Base-by-base conservation (phyloP, 2,113 vertebrate species). In the Bambusicola thoracicus region DNA sequence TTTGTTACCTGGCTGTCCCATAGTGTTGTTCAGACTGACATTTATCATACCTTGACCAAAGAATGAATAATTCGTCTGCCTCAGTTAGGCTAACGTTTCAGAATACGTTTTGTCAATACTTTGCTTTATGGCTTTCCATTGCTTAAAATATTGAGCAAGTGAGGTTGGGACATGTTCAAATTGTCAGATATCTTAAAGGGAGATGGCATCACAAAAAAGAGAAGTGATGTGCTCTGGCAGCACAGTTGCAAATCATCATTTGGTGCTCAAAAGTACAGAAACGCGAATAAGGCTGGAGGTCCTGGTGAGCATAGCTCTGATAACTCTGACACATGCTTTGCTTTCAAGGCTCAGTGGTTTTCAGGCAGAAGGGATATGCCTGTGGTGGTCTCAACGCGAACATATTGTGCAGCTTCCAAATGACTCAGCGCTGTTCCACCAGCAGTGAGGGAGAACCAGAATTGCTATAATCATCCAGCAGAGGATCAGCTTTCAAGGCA, bases 391-490 rank as follows among this genome's bases (percentile, higher is more conserved):
- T 85, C 82, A 76, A 68, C 76, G 65, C 8, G 63, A 97, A 73
- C 87, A 88, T 84, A 81, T 68, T 95, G 93, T 92, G 73, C 75
- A 68, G 83, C 83, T 95, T 96, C 81, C 74, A 93, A 95, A 81
- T 95, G 90, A 95, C 93, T 96, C 93, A 94, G 85, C 86, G 65
- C 78, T 83, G 90, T 88, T 95, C 87, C 66, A 79, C 83, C 79
- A 87, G 91, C 90, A 95, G 72, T 0, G 1, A 82, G 87, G 68
- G 49, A 74, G 80, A 96, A 90, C 77, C 67, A 94, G 88, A 81
- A 89, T 91, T 85, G 81, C 94, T 94, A 11, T 94, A 93, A 93
- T 96, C 2, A 16, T 83, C 56, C 93, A 94, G 61, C 74, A 87
- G 85, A 92, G 65, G 81, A 94, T 94, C 62, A 19, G 80, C 90